Base-by-base conservation (phyloP, 2,113 vertebrate genomes). In the Furnarius figulus region DNA sequence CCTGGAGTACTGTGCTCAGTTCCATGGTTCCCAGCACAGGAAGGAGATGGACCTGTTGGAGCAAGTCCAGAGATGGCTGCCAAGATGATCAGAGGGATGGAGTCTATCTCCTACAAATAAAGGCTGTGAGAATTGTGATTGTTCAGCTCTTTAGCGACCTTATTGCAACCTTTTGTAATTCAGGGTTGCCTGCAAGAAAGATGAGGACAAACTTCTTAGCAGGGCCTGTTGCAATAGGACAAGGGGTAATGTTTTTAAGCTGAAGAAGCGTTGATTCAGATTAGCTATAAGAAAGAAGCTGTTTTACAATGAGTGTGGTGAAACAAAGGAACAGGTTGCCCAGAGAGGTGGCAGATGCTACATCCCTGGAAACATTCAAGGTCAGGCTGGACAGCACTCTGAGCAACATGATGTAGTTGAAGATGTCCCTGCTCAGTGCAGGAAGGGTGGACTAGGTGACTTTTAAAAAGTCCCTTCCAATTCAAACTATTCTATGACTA, bases 321-420 rank as follows among this genome's bases (percentile, higher is more conserved):
- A 81, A n/a, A 23, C 23, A 59, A 15, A 59, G 33, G 37, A 59
- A 20, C 5, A 49, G 18, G 17, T 56, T 0, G 0, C 18, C 39
- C 59, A 37, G 37, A 59, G 27, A 59, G 12, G 52, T 39, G 23
- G 22, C 11, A 59, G 33, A 67, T 28, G 50, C 23, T 27, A 19
- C 37, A 82, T 37, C 5, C 33, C 61, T 44, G 15, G 52, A 58
- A 50, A 58, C 14, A 59, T 66, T 74, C 59, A 52, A 59, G 27
- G 27, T 52, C 37, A 66, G 22, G 44, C 28, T 67, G 37, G 52
- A 50, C 27, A 9, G 21, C 50, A 39, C 12, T 58, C 31, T 67
- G 14, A 59, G 27, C 52, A 67, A 20, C 7, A 5, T 33, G 10
- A 44, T 28, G 13, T 44, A 20, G 19, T 39, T 67, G 44, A 59